Evolutionary conservation across 1,140 invertebrate genomes (phyloP).

Genomic region (Berghia stephanieae): DNA sequence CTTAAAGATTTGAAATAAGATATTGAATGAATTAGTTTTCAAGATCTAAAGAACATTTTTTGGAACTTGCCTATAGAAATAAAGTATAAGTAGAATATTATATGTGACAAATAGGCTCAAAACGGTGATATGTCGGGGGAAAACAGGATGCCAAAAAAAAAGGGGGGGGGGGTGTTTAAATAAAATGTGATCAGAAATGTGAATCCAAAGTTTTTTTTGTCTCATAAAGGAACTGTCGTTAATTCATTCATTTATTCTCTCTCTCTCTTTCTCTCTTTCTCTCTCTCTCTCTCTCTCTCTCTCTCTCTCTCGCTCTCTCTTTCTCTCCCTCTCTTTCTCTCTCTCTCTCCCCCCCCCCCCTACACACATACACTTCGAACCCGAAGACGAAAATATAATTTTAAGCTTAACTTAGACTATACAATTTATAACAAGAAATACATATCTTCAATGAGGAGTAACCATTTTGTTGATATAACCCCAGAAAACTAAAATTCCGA

Average conservation of each 20-base stretch:
- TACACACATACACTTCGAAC: background rate
- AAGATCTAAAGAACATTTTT: too few relatives aligned
- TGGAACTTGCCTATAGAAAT: too few relatives aligned
- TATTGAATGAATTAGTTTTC: background rate
- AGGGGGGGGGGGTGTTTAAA: too few relatives aligned
- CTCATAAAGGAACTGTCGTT: background rate
- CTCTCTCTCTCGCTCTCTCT: background rate
- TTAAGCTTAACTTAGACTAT: background rate
- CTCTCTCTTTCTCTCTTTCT: background rate
- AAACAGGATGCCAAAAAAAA: background rate
- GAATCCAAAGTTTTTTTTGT: background rate
- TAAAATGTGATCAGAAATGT: background rate
- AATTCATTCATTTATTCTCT: background rate
- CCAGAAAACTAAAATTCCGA: too few relatives aligned
- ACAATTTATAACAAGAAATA: background rate
- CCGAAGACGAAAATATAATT: background rate
- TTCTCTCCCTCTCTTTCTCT: background rate
- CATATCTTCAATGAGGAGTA: background rate
- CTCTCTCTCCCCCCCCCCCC: background rate
- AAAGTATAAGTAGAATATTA: background rate
- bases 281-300: background rate
- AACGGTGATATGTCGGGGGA: background rate
- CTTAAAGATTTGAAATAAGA: background rate
- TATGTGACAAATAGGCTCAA: background rate
- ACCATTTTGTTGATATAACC: background rate